Base-by-base conservation (phyloP, 1,140 invertebrate species). In the Micrasema longulum region DNA sequence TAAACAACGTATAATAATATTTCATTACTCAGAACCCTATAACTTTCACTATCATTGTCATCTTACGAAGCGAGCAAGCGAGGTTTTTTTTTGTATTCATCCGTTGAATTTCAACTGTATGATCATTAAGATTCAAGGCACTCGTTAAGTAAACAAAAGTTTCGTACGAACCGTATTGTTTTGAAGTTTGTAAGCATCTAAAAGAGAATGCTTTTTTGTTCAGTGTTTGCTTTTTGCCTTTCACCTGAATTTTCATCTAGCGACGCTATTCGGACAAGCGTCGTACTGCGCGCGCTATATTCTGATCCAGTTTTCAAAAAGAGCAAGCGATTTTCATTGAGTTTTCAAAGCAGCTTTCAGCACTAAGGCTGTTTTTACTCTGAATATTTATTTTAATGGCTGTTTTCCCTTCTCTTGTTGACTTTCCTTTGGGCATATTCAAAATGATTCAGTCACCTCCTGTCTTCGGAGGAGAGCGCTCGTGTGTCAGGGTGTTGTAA, bases 41-140 rank as follows among this genome's bases (percentile, higher is more conserved):
- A 52, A 52, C 48, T 52, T 52, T 52, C 48, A 52, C 48, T 52
- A 52, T 52, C 48, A 52, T 52, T 52, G 48, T 52, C 48, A 52
- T 52, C 48, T 50, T 20, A 20, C 20, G 23, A 52, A 23, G 48
- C 2, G 20, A 52, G 23, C 48, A 52, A 52, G 48, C 48, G 48
- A 20, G 14, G 48, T 18, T 11, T n/a, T 45, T 52, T 20, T 52
- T 52, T 52, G 20, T 52, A 52, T 52, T 52, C 48, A 9, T 52
- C 48, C 48, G 23, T 20, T 20, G 48, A 52, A 20, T 14, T 52
- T 52, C 48, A 52, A 6, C 48, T 20, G 18, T 20, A 52, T 10
- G 9, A n/a, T n/a, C n/a, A n/a, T n/a, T n/a, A n/a, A n/a, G 16
- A 23, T 12, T 23, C 16, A 23, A 52, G 3, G 12, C 18, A 14